Evolutionary conservation across 2,797 vertebrate species (phyloP), one percentile per base, ranked within the genome.

Genomic region (Sphenopsis melanotis): DNA sequence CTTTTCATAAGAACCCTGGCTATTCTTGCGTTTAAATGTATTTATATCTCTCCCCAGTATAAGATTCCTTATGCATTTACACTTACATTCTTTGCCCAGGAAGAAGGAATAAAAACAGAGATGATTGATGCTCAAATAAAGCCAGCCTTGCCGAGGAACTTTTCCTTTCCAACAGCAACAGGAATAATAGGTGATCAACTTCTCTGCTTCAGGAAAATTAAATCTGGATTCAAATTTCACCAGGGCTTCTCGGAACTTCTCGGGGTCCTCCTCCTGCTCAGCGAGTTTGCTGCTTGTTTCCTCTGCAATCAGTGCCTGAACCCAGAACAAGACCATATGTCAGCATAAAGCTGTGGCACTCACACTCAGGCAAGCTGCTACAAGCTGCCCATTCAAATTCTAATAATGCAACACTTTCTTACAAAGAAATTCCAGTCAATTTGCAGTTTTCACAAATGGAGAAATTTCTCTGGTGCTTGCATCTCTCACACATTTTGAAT

Each of bases 151-250:
- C 23, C 99, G 99, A 44, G 99, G 99, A 85, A 99, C 99, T 46
- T 98, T 98, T 61, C 99, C 98, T 97, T 99, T 99, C 99, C 99
- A 99, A 96, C 99, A 99, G 98, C 99, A 99, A 98, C 99, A 99
- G 10, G 99, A 99, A 96, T 98, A 99, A 97, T 98, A 99, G 1
- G 98, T 99, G 95, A 99, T 98, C 97, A 99, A 96, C 87, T 99
- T 99, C 98, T 99, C 99, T 0, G 98, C 98, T 8, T 98, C 93
- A 0, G 99, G 99, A 80, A 99, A 99, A 90, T 98, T 98, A 75
- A 99, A 99, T 79, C 99, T 98, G 94, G 98, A 98, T 96, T 99
- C 98, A 44, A 99, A 99, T 96, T 99, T 99, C 90, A 98, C 98
- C 94, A 99, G 96, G 5, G 98, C 99, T 91, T 99, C 99, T 63